Conservation (phyloP, 2,888 invertebrate genomes). For the Xylota sylvarum region DNA sequence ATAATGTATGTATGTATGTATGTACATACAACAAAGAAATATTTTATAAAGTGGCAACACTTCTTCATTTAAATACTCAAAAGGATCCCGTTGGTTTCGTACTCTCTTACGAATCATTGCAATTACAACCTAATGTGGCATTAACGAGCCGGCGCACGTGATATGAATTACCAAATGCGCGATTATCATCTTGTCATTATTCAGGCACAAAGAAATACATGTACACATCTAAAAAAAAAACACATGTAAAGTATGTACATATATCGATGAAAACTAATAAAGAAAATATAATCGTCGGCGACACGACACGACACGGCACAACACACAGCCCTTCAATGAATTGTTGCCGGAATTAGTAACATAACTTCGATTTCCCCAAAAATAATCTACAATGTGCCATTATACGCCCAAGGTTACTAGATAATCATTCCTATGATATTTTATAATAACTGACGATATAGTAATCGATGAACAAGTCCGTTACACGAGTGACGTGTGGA, state of each 20-base stretch:
- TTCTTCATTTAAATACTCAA: neutral
- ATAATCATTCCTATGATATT: neutral
- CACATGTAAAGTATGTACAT: neutral
- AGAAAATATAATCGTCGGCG: neutral
- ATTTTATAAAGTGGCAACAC: conserved; percentile 52
- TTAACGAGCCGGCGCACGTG: conserved; percentile 53
- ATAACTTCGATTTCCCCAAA: conserved; percentile 7
- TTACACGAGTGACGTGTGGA: conserved; percentile 14
- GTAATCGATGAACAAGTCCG: conserved; percentile 5
- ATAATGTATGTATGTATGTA: too few relatives aligned
- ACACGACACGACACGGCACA: conserved; percentile 9
- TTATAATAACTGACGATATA: neutral
- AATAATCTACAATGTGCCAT: conserved; percentile 3
- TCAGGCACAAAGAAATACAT: neutral
- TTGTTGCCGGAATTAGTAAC: neutral
- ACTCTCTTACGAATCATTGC: conserved; percentile 1
- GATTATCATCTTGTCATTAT: conserved; percentile 18
- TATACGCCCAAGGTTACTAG: conserved; percentile 3
- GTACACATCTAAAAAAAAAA: neutral
- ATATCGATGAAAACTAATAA: neutral
- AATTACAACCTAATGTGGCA: conserved; percentile 31
- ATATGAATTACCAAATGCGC: conserved; percentile 30
- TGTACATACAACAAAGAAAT: too few relatives aligned
- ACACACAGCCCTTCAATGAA: neutral
- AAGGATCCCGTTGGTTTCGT: conserved; percentile 37